Base-by-base conservation (phyloP, 2,113 vertebrate genomes). In the Centropristis striata region DNA sequence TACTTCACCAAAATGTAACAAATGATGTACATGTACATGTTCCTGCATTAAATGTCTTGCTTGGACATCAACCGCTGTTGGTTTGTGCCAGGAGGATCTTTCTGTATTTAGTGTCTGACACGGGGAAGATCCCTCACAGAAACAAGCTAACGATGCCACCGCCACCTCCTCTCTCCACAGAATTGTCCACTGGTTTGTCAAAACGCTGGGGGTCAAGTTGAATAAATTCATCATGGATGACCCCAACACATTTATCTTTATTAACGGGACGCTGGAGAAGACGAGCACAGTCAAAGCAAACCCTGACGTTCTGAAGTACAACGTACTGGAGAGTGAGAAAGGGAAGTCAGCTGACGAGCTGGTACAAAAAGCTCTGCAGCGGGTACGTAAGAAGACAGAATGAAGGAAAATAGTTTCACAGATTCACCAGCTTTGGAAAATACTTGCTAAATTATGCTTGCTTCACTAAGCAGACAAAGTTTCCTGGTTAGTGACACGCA, bases 201-300 rank as follows among this genome's bases (percentile, higher is more conserved):
- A 42, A 1, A 0, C 44, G 1, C 49, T 89, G 2, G 39, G 36
- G 0, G 18, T 90, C 3, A 47, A 81, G 21, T 9, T 88, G 14
- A 79, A 84, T 21, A 0, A 2, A 0, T 90, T 89, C 28, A 20
- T 5, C 21, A 85, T 87, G 80, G 46, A 64, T 1, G 71, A 90
- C 74, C 0, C 0, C 1, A 85, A 89, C 70, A 88, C 89, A 5
- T 90, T 70, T 25, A 87, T 84, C 76, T 37, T 59, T 20, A 11
- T 89, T 2, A 70, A 68, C 8, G 82, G 71, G 15, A 2, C 1
- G 44, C 21, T 0, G 12, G 27, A n/a, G 13, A 80, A 1, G 28
- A 81, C 76, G 0, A 44, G 47, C 1, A 5, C 49, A 0, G 82
- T 87, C 12, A 13, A 73, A 7, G 1, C 3, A 0, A 15, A 90